Evolutionary conservation across 1,140 invertebrate genomes (phyloP).

Genomic region (Drosophila ohnishii): DNA sequence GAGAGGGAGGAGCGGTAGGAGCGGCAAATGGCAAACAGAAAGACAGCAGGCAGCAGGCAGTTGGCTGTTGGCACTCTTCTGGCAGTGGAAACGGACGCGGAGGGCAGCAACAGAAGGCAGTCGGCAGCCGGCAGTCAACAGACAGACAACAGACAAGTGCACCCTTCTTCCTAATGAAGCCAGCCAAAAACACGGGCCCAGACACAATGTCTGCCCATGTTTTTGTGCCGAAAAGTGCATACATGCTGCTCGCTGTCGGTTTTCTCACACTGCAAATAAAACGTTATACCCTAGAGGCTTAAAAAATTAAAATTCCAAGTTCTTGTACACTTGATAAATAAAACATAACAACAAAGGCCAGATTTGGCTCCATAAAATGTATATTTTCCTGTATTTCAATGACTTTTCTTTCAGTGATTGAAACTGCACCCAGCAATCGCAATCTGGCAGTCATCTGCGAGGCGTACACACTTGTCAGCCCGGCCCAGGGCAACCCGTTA

Average conservation of each 20-base stretch:
- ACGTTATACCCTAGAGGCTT: too few relatives aligned
- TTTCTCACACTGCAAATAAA: slow-evolving; percentile 7
- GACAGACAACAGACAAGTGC: slow-evolving; percentile 72
- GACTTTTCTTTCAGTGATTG: slow-evolving; percentile 11
- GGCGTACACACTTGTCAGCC: slow-evolving; percentile 77
- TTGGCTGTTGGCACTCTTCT: slow-evolving; percentile 55
- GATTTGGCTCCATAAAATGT: neutral
- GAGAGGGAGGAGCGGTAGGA: slow-evolving; percentile 23
- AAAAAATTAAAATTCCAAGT: neutral
- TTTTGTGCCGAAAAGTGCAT: slow-evolving; percentile 66
- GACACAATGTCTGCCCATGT: slow-evolving; percentile 66
- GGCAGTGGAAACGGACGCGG: slow-evolving; percentile 37
- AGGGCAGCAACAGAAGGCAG: slow-evolving; percentile 20
- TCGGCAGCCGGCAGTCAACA: slow-evolving; percentile 31
- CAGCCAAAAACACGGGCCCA: slow-evolving; percentile 61
- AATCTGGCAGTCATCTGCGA: slow-evolving; percentile 71
- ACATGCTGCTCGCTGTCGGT: slow-evolving; percentile 27
- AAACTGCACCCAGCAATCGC: slow-evolving; percentile 20
- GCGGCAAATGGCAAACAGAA: slow-evolving; percentile 48
- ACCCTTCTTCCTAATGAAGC: slow-evolving; percentile 69
- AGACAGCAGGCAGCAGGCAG: slow-evolving; percentile 43
- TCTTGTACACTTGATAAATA: too few relatives aligned
- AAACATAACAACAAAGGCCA: too few relatives aligned
- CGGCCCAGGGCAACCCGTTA: slow-evolving; percentile 60
- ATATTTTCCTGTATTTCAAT: too few relatives aligned